These are phyloP conservation scores for Caenorhabditis sp. DNA, from an alignment of 2,888 invertebrate species.

Conservation along the genomic window DNA sequence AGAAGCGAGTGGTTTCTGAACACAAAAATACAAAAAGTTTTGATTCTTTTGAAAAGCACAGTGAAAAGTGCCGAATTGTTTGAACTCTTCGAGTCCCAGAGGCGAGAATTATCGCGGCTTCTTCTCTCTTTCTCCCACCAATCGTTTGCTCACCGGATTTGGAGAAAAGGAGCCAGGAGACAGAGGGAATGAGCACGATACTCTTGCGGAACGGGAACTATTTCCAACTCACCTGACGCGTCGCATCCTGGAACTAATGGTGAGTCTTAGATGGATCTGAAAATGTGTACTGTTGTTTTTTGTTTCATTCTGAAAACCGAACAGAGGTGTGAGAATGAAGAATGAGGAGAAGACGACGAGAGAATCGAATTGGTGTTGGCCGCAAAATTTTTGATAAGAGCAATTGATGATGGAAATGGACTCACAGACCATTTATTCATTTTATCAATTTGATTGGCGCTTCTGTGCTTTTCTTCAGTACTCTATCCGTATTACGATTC, in stretches of 20 bases:
- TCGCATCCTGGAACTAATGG: constrained; percentile 47
- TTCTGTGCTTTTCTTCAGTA: constrained; percentile 18
- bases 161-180: constrained; percentile 34
- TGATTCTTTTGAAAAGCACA: constrained; percentile 13
- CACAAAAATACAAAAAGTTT: constrained; percentile 28
- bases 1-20: constrained; percentile 61
- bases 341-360: constrained; percentile 21
- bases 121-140: constrained; percentile 22
- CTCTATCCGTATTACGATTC: neutral
- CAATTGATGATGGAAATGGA: constrained; percentile 16
- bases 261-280: neutral
- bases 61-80: constrained; percentile 32
- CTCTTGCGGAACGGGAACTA: constrained; percentile 41
- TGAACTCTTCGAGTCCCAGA: constrained; percentile 51
- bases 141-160: constrained; percentile 62
- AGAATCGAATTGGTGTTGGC: constrained; percentile 33
- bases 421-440: constrained; percentile 19
- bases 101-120: constrained; percentile 52
- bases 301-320: constrained; percentile 34
- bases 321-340: neutral
- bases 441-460: constrained; percentile 38
- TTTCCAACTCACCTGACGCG: constrained; percentile 56
- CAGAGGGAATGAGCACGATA: constrained; percentile 45
- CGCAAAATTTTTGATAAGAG: constrained; percentile 24
- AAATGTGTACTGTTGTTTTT: constrained; percentile 26